Conservation (phyloP, 2,888 invertebrate genomes). For the Amorpha juglandis region DNA sequence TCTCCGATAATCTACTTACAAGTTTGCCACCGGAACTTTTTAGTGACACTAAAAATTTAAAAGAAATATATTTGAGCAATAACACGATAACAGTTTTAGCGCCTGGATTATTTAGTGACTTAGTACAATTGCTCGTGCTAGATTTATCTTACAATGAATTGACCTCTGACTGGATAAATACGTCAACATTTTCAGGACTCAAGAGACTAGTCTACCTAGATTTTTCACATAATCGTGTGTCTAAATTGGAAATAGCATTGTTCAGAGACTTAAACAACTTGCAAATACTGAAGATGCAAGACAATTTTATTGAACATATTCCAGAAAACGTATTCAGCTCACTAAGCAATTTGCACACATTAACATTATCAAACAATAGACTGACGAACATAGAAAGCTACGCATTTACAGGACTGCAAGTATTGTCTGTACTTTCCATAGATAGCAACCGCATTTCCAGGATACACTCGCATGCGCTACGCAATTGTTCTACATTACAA, state of each 20-base stretch:
- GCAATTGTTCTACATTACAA: slow-evolving; percentile 91
- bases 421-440: slow-evolving; percentile 89
- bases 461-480: slow-evolving; percentile 89
- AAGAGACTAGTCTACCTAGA: slow-evolving; percentile 90
- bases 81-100: slow-evolving; percentile 92
- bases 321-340: slow-evolving; percentile 91
- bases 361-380: slow-evolving; percentile 92
- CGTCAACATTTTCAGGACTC: slow-evolving; percentile 91
- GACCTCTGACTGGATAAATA: slow-evolving; percentile 92
- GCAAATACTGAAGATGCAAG: slow-evolving; percentile 91
- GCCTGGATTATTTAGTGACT: slow-evolving; percentile 90
- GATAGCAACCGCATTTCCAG: slow-evolving; percentile 91
- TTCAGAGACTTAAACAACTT: slow-evolving; percentile 91
- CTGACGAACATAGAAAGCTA: slow-evolving; percentile 89
- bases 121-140: slow-evolving; percentile 89
- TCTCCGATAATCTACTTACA: slow-evolving; percentile 91
- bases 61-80: slow-evolving; percentile 92
- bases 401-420: slow-evolving; percentile 90
- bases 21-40: slow-evolving; percentile 93
- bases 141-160: slow-evolving; percentile 92
- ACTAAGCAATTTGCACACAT: slow-evolving; percentile 90
- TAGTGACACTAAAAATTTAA: slow-evolving; percentile 89
- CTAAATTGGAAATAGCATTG: slow-evolving; percentile 89
- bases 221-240: slow-evolving; percentile 90
- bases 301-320: slow-evolving; percentile 90